These are phyloP conservation scores for Chunga burmeisteri DNA, from an alignment of 2,113 vertebrate species.

Conservation along the genomic window DNA sequence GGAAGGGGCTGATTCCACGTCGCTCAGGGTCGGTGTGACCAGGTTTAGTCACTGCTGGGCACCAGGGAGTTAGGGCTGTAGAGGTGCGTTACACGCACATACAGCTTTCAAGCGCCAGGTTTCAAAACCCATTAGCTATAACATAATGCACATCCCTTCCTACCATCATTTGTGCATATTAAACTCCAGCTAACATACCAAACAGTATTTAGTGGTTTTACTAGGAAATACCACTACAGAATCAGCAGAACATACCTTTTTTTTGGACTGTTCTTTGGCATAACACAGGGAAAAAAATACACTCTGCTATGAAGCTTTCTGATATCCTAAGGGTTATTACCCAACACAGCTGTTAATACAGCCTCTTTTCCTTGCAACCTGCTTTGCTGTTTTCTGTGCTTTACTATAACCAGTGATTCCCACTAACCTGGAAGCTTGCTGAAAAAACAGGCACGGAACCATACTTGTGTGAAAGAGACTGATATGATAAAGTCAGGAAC, in stretches of 20 bases:
- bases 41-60: neutral
- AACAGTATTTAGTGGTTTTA: conserved; percentile 15
- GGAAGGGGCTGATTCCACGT: neutral
- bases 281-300: neutral
- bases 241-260: neutral
- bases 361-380: neutral
- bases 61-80: too few species aligned
- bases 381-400: neutral
- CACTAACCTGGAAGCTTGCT: neutral
- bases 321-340: neutral
- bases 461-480: neutral
- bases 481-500: neutral
- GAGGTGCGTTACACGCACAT: neutral
- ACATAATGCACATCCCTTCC: neutral
- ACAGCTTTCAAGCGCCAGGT: neutral
- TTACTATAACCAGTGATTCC: neutral
- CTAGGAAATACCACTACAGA: neutral
- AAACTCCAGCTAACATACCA: neutral
- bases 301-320: neutral
- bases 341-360: neutral
- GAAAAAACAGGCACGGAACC: neutral
- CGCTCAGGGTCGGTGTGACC: neutral
- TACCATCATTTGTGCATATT: neutral
- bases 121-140: neutral
- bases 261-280: neutral